Evolutionary conservation across 2,113 vertebrate species (phyloP).

Genomic region (Emberiza fucata): DNA sequence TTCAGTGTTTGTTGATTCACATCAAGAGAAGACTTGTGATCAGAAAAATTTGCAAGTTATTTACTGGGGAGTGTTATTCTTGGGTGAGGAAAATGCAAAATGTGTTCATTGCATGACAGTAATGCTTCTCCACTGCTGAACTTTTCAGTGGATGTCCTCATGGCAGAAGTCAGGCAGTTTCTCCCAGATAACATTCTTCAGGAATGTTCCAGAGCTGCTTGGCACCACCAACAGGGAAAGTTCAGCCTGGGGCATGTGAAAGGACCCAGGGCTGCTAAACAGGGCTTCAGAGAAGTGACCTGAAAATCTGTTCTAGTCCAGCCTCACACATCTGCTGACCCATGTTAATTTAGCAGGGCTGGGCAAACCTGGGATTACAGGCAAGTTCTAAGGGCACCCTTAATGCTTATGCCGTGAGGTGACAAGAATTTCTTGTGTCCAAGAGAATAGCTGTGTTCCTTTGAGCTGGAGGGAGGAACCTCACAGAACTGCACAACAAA

Average conservation of each 20-base stretch:
- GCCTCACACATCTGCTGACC: background rate
- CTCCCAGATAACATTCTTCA: background rate
- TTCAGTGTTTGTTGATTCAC: background rate
- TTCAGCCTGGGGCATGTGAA: slow-evolving; percentile 30
- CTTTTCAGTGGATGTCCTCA: background rate
- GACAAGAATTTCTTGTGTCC: background rate
- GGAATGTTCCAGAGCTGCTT: background rate
- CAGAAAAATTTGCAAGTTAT: background rate
- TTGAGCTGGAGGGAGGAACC: too few relatives aligned
- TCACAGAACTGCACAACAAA: background rate
- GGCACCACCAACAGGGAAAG: background rate
- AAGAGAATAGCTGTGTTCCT: background rate
- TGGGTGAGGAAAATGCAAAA: background rate
- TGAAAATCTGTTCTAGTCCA: background rate
- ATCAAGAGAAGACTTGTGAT: background rate
- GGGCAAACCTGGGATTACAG: slow-evolving; percentile 7
- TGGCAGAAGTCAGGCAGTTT: background rate
- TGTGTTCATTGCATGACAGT: background rate
- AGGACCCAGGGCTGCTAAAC: background rate
- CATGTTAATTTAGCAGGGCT: background rate
- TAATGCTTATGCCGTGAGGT: background rate
- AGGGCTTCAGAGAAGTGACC: background rate
- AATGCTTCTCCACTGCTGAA: background rate
- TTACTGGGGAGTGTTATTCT: background rate
- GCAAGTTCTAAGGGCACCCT: background rate